These are phyloP conservation scores for Bambusicola thoracicus DNA, from an alignment of 2,113 vertebrate species.

Conservation along the genomic window DNA sequence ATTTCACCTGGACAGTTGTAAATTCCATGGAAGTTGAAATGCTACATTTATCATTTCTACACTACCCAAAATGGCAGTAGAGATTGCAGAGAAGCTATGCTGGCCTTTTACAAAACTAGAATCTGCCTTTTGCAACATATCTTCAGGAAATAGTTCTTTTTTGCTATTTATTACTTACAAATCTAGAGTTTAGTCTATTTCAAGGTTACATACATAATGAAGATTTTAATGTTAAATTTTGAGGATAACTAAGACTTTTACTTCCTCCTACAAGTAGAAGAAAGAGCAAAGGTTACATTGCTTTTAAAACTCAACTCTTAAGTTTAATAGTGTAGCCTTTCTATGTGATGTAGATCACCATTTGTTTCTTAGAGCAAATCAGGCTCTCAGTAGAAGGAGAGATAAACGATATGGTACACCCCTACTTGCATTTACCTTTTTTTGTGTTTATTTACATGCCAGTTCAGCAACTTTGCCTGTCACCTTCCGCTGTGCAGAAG, in stretches of 20 bases:
- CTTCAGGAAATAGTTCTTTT: neutral
- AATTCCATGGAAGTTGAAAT: neutral
- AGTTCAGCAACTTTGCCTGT: constrained; percentile 97
- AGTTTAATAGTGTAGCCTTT: neutral
- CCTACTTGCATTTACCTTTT: neutral
- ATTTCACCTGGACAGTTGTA: neutral
- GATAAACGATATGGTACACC: neutral
- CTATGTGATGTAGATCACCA: neutral
- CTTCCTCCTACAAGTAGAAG: neutral
- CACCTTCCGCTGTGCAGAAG: constrained; percentile 96
- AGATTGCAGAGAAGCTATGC: accelerated
- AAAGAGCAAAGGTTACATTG: neutral
- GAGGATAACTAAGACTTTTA: neutral
- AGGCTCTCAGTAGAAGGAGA: neutral
- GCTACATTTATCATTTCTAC: neutral
- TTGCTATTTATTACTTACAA: neutral
- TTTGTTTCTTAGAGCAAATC: neutral
- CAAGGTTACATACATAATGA: too few relatives aligned
- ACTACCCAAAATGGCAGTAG: neutral
- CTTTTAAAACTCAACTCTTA: neutral
- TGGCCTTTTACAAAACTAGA: accelerated
- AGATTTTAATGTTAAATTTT: neutral
- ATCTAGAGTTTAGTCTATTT: neutral
- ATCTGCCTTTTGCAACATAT: neutral
- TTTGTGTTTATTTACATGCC: constrained; percentile 9